These are phyloP conservation scores for Stegana nigrithorax DNA, from an alignment of 2,888 invertebrate genomes.

Conservation along the genomic window DNA sequence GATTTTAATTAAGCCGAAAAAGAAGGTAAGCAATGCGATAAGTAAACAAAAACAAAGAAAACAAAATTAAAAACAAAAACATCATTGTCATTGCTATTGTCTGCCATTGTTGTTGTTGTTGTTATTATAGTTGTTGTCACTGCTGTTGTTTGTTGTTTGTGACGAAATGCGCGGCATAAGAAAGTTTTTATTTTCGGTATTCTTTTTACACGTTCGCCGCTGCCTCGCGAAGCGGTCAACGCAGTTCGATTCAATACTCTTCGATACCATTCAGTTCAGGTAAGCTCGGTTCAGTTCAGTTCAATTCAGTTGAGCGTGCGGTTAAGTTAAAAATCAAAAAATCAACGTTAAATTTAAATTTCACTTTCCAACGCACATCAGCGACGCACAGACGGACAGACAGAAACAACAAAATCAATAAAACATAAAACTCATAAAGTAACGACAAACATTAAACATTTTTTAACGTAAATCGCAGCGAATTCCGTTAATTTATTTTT, in stretches of 20 bases:
- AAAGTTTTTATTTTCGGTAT: constrained; percentile 44
- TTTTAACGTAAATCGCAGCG: no score
- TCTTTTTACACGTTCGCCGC: constrained; percentile 35
- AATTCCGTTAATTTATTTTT: not conserved
- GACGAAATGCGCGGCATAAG: constrained; percentile 39
- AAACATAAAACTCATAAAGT: no score
- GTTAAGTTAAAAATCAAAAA: constrained; percentile 32
- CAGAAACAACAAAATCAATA: not conserved
- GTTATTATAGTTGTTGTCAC: not conserved
- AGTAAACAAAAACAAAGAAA: constrained; percentile 14
- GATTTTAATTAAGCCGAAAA: constrained; percentile 37
- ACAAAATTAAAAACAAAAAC: constrained; percentile 27
- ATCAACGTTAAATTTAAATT: constrained; percentile 30
- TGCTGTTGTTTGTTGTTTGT: no score
- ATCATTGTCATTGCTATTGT: no score
- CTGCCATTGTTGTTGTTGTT: constrained; percentile 38
- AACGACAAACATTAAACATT: no score
- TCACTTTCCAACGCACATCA: constrained; percentile 38
- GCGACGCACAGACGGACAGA: not conserved
- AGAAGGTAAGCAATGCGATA: constrained; percentile 16
- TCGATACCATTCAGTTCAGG: constrained; percentile 23
- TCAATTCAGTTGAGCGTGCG: constrained; percentile 42
- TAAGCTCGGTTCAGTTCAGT: not conserved
- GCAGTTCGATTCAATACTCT: not conserved
- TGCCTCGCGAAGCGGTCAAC: constrained; percentile 9